Evolutionary conservation across 2,888 invertebrate genomes (phyloP).

Genomic region (Thereva unica): DNA sequence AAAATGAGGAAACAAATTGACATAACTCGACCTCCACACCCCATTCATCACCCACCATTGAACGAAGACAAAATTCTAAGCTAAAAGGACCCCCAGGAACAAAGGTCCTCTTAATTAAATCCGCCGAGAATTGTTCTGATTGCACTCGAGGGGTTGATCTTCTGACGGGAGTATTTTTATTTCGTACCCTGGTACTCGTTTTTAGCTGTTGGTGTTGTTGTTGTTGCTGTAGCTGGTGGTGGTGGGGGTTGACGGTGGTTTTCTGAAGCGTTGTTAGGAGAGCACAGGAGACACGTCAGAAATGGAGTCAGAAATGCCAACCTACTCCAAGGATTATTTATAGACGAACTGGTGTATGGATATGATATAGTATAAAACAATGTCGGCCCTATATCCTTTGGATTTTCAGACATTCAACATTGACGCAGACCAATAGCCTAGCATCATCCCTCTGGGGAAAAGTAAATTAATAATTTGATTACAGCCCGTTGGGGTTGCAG

Average conservation of each 20-base stretch:
- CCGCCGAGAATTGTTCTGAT: conserved; percentile 43
- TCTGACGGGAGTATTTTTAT: conserved; percentile 36
- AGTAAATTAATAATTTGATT: conserved; percentile 42
- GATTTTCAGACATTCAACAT: neutral
- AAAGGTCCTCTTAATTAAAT: conserved; percentile 43
- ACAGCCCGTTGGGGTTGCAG: conserved; percentile 25
- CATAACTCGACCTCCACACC: conserved; percentile 20
- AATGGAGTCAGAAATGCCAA: no score
- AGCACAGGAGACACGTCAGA: no score
- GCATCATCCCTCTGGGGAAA: neutral
- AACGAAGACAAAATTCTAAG: conserved; percentile 27
- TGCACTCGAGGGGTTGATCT: conserved; percentile 43
- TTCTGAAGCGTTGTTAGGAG: no score
- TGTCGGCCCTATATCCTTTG: no score
- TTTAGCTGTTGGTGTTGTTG: neutral
- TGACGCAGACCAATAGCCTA: conserved; percentile 4
- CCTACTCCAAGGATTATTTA: no score
- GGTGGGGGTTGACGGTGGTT: no score
- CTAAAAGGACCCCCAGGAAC: conserved; percentile 36
- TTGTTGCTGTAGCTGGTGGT: neutral
- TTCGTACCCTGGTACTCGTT: conserved; percentile 18
- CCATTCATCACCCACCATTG: conserved; percentile 30
- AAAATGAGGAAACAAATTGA: conserved; percentile 34
- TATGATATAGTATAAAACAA: no score
- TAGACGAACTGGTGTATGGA: no score